phyloP scores from a whole-genome alignment of 2,888 invertebrate species.

The Aphodius sticticus region DNA sequence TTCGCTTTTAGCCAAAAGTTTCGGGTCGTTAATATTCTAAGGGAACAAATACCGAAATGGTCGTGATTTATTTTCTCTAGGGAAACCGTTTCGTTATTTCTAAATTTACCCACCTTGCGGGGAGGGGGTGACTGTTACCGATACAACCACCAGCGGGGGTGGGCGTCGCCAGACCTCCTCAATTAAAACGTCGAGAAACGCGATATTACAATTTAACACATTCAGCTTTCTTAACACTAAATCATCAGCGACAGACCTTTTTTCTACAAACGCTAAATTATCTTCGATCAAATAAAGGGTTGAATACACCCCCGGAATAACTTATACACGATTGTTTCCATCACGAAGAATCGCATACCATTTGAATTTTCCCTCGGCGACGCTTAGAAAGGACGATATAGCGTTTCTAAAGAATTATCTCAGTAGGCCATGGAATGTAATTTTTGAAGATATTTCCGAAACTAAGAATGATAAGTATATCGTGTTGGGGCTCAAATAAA shows the following conservation, averaged over 20 bases:
- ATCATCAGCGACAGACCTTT: not conserved
- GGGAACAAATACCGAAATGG: slow-evolving; percentile 4
- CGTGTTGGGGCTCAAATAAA: not conserved
- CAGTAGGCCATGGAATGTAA: not conserved
- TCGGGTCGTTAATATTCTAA: not conserved
- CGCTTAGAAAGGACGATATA: not conserved
- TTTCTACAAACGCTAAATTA: not conserved
- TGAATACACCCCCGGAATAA: not conserved
- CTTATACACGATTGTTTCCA: not conserved
- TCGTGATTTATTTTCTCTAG: not conserved
- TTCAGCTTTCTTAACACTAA: not conserved
- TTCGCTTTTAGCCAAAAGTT: not conserved
- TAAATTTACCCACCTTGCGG: not conserved
- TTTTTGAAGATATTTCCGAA: not conserved
- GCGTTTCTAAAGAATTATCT: not conserved
- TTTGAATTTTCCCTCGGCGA: not conserved
- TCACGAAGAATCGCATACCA: not conserved
- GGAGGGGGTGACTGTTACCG: slow-evolving; percentile 4
- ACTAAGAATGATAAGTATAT: not conserved
- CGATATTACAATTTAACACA: slow-evolving; percentile 4
- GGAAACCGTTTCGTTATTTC: not conserved
- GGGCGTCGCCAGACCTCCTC: not conserved
- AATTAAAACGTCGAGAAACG: slow-evolving; percentile 4
- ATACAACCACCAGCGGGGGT: not conserved
- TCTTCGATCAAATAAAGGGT: slow-evolving; percentile 4